phyloP scores from a whole-genome alignment of 2,797 vertebrate genomes.

The Macropus fuliginosus region DNA sequence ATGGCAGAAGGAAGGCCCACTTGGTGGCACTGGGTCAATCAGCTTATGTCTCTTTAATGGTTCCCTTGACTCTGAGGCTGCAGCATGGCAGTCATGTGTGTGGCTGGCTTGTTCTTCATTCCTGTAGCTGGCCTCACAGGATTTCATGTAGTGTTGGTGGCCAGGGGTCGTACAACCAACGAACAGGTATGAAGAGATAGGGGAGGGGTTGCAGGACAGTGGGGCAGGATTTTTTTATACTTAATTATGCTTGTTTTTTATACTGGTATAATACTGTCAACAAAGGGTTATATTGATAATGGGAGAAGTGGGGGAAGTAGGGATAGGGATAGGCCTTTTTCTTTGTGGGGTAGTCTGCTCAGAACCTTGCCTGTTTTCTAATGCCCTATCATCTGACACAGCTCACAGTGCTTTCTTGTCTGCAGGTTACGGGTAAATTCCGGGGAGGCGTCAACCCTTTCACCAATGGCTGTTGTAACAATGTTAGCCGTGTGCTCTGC shows the following conservation, averaged over 20 bases:
- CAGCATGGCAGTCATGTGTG: conserved; percentile 98
- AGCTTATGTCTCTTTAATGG: fast-evolving
- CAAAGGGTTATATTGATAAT: neutral
- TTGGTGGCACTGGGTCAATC: fast-evolving
- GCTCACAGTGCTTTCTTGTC: neutral
- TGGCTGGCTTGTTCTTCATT: conserved; percentile 97
- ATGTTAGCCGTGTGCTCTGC: conserved; percentile 95
- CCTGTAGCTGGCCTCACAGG: conserved; percentile 97
- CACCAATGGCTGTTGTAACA: conserved; percentile 95
- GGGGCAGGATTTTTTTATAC: neutral
- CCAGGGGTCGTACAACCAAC: conserved; percentile 97
- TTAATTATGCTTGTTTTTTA: too few relatives aligned
- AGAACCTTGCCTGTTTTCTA: neutral
- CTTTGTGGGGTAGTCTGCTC: neutral
- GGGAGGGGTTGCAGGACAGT: neutral
- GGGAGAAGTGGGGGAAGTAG: too few relatives aligned
- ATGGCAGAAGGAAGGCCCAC: fast-evolving
- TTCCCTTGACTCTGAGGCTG: conserved; percentile 81
- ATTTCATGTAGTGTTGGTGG: conserved; percentile 97
- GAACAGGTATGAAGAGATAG: conserved; percentile 89
- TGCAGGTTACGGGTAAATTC: conserved; percentile 98
- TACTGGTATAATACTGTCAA: neutral
- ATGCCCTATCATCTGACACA: neutral
- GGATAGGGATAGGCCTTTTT: neutral
- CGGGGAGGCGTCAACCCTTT: conserved; percentile 98